Conservation (phyloP, 1,140 invertebrate species). For the Solen grandis region DNA sequence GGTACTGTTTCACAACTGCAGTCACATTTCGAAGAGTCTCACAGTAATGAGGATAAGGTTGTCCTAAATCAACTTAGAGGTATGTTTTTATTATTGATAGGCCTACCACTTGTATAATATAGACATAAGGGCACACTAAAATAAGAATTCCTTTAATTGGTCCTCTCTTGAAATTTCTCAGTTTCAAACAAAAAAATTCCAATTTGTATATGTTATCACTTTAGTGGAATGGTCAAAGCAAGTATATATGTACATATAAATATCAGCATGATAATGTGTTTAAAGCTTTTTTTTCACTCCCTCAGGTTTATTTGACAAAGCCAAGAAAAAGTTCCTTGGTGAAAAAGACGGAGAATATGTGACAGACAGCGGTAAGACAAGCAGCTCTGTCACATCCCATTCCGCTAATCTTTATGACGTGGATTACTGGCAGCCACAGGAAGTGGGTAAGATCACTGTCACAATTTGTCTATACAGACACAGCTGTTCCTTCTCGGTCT, state of each 20-base stretch:
- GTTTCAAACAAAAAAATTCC: not conserved
- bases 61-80: slow-evolving; percentile 95
- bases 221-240: too few species aligned
- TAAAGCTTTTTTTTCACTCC: slow-evolving; percentile 46
- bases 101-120: not conserved
- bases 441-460: slow-evolving; percentile 68
- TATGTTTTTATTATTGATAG: slow-evolving; percentile 73
- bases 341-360: slow-evolving; percentile 78
- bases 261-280: too few species aligned
- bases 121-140: not conserved
- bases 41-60: slow-evolving; percentile 91
- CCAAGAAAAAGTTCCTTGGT: slow-evolving; percentile 93
- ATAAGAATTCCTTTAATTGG: not conserved
- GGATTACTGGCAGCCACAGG: slow-evolving; percentile 77
- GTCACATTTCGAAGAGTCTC: slow-evolving; percentile 92
- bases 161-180: not conserved
- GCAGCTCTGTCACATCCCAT: not conserved
- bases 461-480: not conserved
- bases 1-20: slow-evolving; percentile 90
- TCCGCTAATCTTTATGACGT: slow-evolving; percentile 43
- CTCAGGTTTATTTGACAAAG: slow-evolving; percentile 91
- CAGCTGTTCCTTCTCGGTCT: too few species aligned
- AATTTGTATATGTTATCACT: not conserved
- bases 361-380: slow-evolving; percentile 24
- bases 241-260: too few species aligned